A percentile compares a stretch with the other conserved stretches of the same genome.
Conservation (phyloP, 2,113 vertebrate genomes). For the Plectropomus leopardus region DNA sequence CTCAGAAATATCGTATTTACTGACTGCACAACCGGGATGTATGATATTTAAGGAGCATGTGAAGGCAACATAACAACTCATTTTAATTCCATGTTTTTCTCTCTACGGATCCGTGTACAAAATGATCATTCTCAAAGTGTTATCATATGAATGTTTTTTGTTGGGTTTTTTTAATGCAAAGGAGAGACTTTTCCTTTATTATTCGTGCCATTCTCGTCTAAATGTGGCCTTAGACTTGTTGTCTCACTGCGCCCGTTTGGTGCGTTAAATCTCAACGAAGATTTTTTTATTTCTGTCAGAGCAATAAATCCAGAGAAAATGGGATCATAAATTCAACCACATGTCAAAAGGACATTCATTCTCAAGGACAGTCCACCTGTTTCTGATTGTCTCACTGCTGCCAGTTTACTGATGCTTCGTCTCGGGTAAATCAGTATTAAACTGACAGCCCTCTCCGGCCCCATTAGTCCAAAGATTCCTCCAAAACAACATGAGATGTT, state of each 20-base stretch:
- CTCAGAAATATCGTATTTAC: no score
- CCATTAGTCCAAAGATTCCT: not conserved
- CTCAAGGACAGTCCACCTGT: not conserved
- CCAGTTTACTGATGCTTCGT: not conserved
- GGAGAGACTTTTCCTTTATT: no score
- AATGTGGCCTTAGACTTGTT: no score
- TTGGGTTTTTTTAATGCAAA: no score
- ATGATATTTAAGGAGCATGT: no score
- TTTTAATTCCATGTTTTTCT: no score
- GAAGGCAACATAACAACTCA: no score
- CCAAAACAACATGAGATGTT: not conserved
- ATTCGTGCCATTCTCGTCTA: no score
- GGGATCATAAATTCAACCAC: conserved; percentile 4
- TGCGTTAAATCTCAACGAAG: not conserved
- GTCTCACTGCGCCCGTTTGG: not conserved
- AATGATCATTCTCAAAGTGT: no score
- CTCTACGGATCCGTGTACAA: no score
- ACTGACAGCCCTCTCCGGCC: not conserved
- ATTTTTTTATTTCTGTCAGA: conserved; percentile 2
- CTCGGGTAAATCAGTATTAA: not conserved
- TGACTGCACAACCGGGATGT: no score
- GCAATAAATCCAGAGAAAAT: conserved; percentile 17
- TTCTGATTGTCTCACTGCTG: conserved; percentile 5
- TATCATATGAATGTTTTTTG: no score
- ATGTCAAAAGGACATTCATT: not conserved